These are phyloP conservation scores for Thereva nobilitata DNA, from an alignment of 2,888 invertebrate genomes.

Conservation along the genomic window DNA sequence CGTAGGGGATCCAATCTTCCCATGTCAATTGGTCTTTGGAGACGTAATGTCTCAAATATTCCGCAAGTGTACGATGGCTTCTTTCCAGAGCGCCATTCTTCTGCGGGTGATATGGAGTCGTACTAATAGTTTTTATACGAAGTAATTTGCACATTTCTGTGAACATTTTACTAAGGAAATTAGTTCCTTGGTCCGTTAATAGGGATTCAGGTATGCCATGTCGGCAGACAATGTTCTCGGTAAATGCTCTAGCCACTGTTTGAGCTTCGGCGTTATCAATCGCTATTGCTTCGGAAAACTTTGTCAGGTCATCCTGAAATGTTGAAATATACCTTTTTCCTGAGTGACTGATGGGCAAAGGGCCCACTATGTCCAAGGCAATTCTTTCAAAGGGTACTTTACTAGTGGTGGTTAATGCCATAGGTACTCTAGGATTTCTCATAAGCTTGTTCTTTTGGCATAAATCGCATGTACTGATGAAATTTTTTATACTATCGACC, in stretches of 20 bases:
- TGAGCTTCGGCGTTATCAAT: background rate
- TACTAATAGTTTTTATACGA: slow-evolving; percentile 7
- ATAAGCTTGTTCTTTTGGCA: slow-evolving; percentile 31
- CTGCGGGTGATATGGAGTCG: slow-evolving; percentile 24
- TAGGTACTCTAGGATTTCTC: slow-evolving; percentile 19
- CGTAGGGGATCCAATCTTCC: slow-evolving; percentile 48
- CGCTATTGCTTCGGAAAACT: background rate
- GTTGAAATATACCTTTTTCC: slow-evolving; percentile 9
- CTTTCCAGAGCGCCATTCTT: slow-evolving; percentile 49
- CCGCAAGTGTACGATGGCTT: too few relatives aligned
- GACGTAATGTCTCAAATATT: slow-evolving; percentile 49
- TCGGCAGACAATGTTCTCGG: slow-evolving; percentile 7
- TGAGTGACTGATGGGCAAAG: background rate
- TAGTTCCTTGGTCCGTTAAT: background rate
- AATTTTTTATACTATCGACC: slow-evolving; percentile 29
- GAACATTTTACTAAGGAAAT: slow-evolving; percentile 40
- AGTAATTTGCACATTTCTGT: slow-evolving; percentile 33
- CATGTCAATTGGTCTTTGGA: slow-evolving; percentile 47
- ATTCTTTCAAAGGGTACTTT: slow-evolving; percentile 1
- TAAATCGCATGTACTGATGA: slow-evolving; percentile 1
- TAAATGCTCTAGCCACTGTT: background rate
- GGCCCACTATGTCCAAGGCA: background rate
- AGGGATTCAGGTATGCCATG: background rate
- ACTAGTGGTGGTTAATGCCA: slow-evolving; percentile 16
- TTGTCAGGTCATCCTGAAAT: slow-evolving; percentile 7